Evolutionary conservation across 1,140 invertebrate genomes (phyloP).

Genomic region (Piezodorus guildinii): DNA sequence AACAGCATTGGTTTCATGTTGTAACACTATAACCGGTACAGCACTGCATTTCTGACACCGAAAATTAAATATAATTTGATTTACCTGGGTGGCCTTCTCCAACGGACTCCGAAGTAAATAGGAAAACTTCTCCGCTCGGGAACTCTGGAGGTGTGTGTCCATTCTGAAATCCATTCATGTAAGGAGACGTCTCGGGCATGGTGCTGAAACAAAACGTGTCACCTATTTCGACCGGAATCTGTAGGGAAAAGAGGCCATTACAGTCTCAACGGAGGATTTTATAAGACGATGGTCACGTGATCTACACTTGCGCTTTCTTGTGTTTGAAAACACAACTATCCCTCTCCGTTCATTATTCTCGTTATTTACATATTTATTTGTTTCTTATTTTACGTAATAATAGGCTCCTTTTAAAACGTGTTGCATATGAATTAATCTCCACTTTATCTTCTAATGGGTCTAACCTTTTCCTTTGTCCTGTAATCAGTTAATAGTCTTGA

Average conservation of each 20-base stretch:
- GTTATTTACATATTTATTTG: too few relatives aligned
- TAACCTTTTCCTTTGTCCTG: too few relatives aligned
- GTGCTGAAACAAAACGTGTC: conserved; percentile 4
- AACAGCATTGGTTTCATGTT: background rate
- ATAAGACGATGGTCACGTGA: background rate
- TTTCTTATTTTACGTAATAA: too few relatives aligned
- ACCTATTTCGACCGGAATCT: conserved; percentile 10
- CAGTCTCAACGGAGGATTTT: background rate
- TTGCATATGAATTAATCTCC: too few relatives aligned
- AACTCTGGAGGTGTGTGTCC: conserved; percentile 59
- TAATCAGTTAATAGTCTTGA: too few relatives aligned
- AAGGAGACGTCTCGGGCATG: conserved; percentile 29
- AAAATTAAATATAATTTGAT: conserved; percentile 30
- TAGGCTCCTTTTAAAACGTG: too few relatives aligned
- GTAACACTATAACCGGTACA: background rate
- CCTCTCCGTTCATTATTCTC: too few relatives aligned
- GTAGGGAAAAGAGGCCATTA: background rate
- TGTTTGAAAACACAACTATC: too few relatives aligned
- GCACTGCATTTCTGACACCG: background rate
- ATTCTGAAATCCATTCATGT: conserved; percentile 37
- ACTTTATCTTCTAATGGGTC: too few relatives aligned
- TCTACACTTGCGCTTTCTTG: background rate
- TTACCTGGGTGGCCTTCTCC: conserved; percentile 96
- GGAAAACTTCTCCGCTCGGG: conserved; percentile 75
- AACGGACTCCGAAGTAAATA: conserved; percentile 98